phyloP scores from a whole-genome alignment of 2,888 invertebrate species.

The Calameuta idolon region DNA sequence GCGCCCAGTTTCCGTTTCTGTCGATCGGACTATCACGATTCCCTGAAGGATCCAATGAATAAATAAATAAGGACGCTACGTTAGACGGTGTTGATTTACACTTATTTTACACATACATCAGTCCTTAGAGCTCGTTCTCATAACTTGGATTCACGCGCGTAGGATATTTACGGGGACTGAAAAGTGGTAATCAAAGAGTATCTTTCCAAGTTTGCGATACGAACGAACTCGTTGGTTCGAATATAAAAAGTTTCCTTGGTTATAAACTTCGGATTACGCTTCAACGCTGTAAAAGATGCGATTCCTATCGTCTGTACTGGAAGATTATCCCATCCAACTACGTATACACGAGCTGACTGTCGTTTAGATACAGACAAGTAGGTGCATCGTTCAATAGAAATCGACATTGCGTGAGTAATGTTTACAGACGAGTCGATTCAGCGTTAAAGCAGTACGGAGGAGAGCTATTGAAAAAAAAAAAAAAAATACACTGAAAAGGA shows the following conservation, averaged over 20 bases:
- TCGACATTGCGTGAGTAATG: background rate
- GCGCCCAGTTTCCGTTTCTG: background rate
- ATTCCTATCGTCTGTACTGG: background rate
- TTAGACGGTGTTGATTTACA: too few species aligned
- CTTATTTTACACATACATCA: background rate
- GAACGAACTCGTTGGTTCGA: background rate
- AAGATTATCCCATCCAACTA: background rate
- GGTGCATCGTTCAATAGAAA: background rate
- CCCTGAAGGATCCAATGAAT: background rate
- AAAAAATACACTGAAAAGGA: too few species aligned
- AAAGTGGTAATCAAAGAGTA: background rate
- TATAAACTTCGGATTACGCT: background rate
- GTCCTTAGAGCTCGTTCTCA: background rate
- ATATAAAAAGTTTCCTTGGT: conserved; percentile 3
- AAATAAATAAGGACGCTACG: background rate
- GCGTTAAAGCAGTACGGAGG: background rate
- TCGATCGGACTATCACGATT: background rate
- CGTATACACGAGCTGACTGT: background rate
- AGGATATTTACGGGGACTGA: background rate
- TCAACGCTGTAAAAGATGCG: background rate
- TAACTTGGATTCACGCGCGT: background rate
- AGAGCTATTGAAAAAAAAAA: background rate
- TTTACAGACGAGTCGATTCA: background rate
- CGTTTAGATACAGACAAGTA: background rate
- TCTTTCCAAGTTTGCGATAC: background rate